Conservation (phyloP, 2,888 invertebrate genomes). For the Rotaria sp. region DNA sequence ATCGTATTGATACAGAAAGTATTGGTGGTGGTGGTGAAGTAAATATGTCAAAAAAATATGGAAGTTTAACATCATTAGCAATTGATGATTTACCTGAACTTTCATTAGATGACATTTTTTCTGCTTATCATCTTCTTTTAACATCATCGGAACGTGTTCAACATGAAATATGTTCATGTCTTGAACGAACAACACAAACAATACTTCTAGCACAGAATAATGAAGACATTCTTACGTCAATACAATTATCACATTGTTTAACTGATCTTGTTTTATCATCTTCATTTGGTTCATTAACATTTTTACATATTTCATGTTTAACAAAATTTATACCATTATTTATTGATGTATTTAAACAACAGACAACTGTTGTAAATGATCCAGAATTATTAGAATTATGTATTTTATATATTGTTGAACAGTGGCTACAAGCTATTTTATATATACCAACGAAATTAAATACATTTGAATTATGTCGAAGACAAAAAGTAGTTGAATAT, state of each 20-base stretch:
- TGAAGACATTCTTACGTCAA: not conserved
- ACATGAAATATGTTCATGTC: not conserved
- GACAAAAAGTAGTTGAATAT: not conserved
- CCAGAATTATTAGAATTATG: not conserved
- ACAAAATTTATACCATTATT: not conserved
- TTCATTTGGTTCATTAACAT: not conserved
- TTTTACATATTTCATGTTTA: constrained; percentile 11
- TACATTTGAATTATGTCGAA: constrained; percentile 8
- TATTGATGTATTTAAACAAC: not conserved
- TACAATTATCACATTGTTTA: not conserved
- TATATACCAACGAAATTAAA: not conserved
- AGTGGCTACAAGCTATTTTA: constrained; percentile 6
- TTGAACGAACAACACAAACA: not conserved
- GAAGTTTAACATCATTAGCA: not conserved
- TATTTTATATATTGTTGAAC: constrained; percentile 20
- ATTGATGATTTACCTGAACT: not conserved
- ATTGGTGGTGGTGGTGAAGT: not conserved
- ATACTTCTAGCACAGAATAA: not conserved
- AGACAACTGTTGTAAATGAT: not conserved
- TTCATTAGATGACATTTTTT: not conserved
- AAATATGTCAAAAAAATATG: not conserved
- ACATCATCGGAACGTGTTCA: not conserved
- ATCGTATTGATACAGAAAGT: not conserved
- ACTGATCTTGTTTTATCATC: constrained; percentile 5
- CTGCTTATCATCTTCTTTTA: not conserved